Conservation (phyloP, 2,888 invertebrate genomes). For the Aethes cnicana region DNA sequence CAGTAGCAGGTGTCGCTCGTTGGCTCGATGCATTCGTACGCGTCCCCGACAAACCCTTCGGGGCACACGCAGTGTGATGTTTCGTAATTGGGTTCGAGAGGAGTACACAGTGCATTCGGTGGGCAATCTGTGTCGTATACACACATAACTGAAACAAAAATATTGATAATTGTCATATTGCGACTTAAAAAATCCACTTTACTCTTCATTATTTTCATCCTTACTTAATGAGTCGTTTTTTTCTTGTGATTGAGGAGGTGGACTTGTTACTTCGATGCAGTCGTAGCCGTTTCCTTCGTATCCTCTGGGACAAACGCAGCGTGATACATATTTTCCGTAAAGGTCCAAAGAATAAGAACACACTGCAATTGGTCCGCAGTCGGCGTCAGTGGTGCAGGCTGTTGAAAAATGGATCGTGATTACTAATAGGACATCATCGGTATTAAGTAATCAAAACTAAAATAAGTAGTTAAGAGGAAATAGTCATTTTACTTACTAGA, state of each 20-base stretch:
- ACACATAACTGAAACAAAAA: conserved; percentile 85
- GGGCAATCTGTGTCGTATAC: conserved; percentile 90
- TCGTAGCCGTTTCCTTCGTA: background rate
- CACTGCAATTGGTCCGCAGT: background rate
- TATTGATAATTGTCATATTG: too few species aligned
- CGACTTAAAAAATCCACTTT: too few species aligned
- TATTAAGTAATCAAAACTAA: background rate
- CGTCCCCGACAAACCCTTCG: conserved; percentile 93
- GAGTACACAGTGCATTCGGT: conserved; percentile 89
- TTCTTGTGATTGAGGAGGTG: background rate
- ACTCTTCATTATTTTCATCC: too few species aligned
- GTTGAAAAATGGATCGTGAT: too few species aligned
- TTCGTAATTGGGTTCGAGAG: conserved; percentile 67
- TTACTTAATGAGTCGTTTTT: background rate
- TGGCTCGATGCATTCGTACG: conserved; percentile 85
- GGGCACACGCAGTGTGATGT: conserved; percentile 87
- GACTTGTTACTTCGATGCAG: background rate
- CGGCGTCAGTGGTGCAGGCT: background rate
- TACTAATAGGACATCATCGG: too few species aligned
- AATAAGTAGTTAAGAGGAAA: conserved; percentile 8
- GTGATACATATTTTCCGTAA: background rate
- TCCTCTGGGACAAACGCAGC: background rate
- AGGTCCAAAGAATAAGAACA: background rate
- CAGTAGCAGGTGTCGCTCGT: conserved; percentile 81
- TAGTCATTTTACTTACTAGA: too few species aligned